Base-by-base conservation (phyloP, 2,797 vertebrate genomes). In the Falco concolor region DNA sequence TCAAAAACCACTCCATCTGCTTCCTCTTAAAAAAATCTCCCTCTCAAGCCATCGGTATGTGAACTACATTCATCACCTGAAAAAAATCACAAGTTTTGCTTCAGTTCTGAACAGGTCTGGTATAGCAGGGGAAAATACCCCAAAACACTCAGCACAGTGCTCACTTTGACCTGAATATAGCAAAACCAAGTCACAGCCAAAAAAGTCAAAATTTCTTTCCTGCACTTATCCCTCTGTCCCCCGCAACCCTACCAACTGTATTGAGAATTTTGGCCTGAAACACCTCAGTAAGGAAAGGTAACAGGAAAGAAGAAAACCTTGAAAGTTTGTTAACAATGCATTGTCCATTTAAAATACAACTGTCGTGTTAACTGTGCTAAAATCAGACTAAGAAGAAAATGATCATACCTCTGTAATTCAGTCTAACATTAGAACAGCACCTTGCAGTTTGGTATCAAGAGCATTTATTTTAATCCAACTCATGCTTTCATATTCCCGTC, bases 361-460 rank as follows among this genome's bases (percentile, higher is more conserved):
- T 4, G 12, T 21, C 19, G 17, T 15, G 30, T 21, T 34, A 27
- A 22, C 44, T 9, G 22, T 32, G 47, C 52, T 50, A 54, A 42
- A 69, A 50, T 13, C 32, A 77, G 27, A 9, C 7, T 4, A 36
- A 47, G n/a, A 68, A 28, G 4, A 45, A 89, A 53, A 24, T 1
- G 1, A 84, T 40, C 1, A 0, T 9, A 9, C 15, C 32, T 8
- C 57, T 36, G 1, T 27, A 54, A 6, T 6, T 8, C 61, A 70
- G 20, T 0, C 32, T 25, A n/a, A 65, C 27, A 3, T 16, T 1
- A 28, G 17, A 19, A 13, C 63, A 94, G 50, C 67, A 84, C 10
- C 28, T 30, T 61, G 38, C 50, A 76, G 16, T 13, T 47, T 10
- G 20, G 4, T 14, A 54, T 24, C 36, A 56, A 19, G 4, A 70